These are phyloP conservation scores for Datnioides undecimradiatus DNA, from an alignment of 2,113 vertebrate genomes.

Conservation along the genomic window DNA sequence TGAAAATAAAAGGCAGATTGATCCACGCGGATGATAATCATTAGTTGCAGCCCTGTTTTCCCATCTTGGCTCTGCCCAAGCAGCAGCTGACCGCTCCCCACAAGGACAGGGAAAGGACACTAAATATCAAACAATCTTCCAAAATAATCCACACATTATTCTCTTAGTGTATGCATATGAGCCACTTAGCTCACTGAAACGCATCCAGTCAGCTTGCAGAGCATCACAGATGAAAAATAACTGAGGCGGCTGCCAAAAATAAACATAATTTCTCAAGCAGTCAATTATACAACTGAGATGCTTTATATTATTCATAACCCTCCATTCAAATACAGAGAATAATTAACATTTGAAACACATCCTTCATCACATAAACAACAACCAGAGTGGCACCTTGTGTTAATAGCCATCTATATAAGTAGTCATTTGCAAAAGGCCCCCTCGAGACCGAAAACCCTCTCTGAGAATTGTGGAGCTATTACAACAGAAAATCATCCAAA, in stretches of 20 bases:
- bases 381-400: conserved; percentile 63
- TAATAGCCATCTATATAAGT: conserved; percentile 55
- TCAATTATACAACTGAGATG: conserved; percentile 67
- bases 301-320: conserved; percentile 67
- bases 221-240: conserved; percentile 50
- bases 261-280: conserved; percentile 68
- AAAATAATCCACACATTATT: not conserved
- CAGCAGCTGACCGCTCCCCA: not conserved
- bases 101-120: not conserved
- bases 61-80: not conserved
- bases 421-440: conserved; percentile 59
- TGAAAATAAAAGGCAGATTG: not conserved
- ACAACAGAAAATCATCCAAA: conserved; percentile 65
- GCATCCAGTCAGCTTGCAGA: conserved; percentile 25
- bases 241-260: conserved; percentile 51
- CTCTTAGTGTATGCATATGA: not conserved
- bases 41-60: not conserved
- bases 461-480: conserved; percentile 47
- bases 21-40: not conserved
- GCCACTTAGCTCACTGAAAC: conserved; percentile 43
- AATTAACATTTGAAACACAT: conserved; percentile 71
- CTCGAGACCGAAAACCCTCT: conserved; percentile 40
- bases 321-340: conserved; percentile 46
- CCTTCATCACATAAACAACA: conserved; percentile 64
- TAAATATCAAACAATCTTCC: not conserved